phyloP scores from a whole-genome alignment of 2,888 invertebrate genomes.

The Sesia bembeciformis region DNA sequence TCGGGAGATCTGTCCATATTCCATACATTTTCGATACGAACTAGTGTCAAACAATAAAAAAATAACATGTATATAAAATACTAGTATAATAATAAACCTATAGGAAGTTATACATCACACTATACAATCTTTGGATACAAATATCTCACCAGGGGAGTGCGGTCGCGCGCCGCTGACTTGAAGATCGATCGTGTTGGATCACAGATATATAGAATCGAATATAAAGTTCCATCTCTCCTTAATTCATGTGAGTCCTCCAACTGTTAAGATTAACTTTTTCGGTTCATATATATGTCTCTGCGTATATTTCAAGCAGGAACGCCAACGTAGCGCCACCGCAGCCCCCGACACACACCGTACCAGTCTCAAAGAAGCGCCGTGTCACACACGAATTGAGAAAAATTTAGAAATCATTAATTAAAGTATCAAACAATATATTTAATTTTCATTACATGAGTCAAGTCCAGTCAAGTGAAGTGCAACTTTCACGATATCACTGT shows the following conservation, averaged over 20 bases:
- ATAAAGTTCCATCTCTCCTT: too few species aligned
- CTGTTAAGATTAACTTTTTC: too few species aligned
- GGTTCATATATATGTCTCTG: too few species aligned
- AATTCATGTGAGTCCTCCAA: too few species aligned
- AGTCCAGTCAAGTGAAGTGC: conserved; percentile 29
- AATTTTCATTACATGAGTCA: conserved; percentile 69
- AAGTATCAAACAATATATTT: conserved; percentile 30
- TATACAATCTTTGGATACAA: conserved; percentile 71
- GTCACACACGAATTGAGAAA: conserved; percentile 57
- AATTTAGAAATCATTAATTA: conserved; percentile 35
- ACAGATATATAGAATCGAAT: too few species aligned
- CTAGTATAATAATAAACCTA: conserved; percentile 62
- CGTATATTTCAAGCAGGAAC: too few species aligned
- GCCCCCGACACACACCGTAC: conserved; percentile 31
- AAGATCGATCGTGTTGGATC: not conserved
- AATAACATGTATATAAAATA: conserved; percentile 61
- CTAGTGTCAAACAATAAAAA: conserved; percentile 56
- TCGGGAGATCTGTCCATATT: conserved; percentile 50
- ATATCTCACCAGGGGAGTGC: conserved; percentile 25
- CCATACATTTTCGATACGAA: conserved; percentile 35
- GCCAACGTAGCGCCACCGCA: conserved; percentile 8
- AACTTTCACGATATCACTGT: conserved; percentile 45
- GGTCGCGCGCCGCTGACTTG: conserved; percentile 23
- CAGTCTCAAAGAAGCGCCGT: conserved; percentile 59
- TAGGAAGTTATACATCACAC: conserved; percentile 68